Base-by-base conservation (phyloP, 35 echinoderm and acorn worm genomes). In the Acanthaster planci region DNA sequence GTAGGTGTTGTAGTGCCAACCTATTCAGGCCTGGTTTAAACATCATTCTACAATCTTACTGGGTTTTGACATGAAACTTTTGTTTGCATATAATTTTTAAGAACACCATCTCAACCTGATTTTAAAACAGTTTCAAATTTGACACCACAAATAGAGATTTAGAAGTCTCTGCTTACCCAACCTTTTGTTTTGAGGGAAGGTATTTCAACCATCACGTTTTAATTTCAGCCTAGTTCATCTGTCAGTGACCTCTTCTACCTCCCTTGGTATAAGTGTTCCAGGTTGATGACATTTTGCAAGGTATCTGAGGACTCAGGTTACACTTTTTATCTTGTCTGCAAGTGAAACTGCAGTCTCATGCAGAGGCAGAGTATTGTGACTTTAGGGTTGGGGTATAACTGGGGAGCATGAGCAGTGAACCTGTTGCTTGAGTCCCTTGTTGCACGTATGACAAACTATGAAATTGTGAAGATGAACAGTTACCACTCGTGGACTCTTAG, bases 401-500 rank as follows among this genome's bases (percentile, higher is more conserved):
- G 22, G 22, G 60, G 22, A 23, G 32, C 60, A 67, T 26, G 60
- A 67, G 27, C 27, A 23, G 17, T 67, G 60, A 67, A 67, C 60
- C 10, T 29, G 22, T 9, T 68, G 60, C 32, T 67, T 23, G 1
- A 67, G 27, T 68, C 32, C 29, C 32, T 27, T 68, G 22, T 23
- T 68, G 60, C 60, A 68, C 23, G 21, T 68, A 30, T 9, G 29
- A 23, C 60, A 68, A 68, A 68, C 60, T 34, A 68, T 34, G 9
- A 68, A 68, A 68, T 68, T 68, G 60, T 68, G 18, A 23, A 68
- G 60, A 23, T 68, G 60, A 68, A 68, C 15, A 0, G 32, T 68
- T 68, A 68, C 21, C 22, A 68, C 60, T 34, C 60, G 60, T 68
- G 60, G 60, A 67, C 60, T 67, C 60, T 67, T 67, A 26, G 60